These are phyloP conservation scores for Harlomillsia oculata DNA, from an alignment of 1,140 invertebrate species.

Conservation along the genomic window DNA sequence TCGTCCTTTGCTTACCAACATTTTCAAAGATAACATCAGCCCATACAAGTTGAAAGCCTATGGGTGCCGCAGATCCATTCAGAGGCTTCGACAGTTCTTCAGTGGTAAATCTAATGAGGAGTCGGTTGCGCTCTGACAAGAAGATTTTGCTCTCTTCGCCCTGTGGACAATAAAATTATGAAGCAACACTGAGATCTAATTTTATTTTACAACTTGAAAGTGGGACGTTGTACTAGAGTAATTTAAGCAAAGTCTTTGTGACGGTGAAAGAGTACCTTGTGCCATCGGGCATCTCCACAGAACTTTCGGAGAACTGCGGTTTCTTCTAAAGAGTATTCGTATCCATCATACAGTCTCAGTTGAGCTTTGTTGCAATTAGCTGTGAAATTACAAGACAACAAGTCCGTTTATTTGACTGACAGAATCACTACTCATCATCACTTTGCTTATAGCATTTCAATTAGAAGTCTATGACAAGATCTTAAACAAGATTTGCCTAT, in stretches of 20 bases:
- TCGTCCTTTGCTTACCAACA: conserved; percentile 23
- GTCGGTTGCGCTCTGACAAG: conserved; percentile 38
- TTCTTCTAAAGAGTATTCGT: conserved; percentile 29
- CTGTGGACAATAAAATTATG: too few species aligned
- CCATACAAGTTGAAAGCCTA: conserved; percentile 40
- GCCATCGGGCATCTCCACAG: conserved; percentile 31
- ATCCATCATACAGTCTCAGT: conserved; percentile 30
- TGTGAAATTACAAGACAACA: too few species aligned
- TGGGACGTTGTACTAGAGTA: too few species aligned
- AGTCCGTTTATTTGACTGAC: too few species aligned
- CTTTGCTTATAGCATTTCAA: too few species aligned
- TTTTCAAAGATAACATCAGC: conserved; percentile 38
- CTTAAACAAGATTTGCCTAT: too few species aligned
- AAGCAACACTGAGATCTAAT: too few species aligned
- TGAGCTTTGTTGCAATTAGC: conserved; percentile 35
- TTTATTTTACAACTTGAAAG: too few species aligned
- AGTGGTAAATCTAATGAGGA: conserved; percentile 37
- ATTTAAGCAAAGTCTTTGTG: too few species aligned
- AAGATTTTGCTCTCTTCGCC: conserved; percentile 37
- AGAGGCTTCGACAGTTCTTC: conserved; percentile 25
- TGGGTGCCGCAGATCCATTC: conserved; percentile 1
- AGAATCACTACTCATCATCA: too few species aligned
- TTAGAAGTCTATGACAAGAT: too few species aligned
- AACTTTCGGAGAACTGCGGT: conserved; percentile 28
- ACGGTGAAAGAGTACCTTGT: too few species aligned